Base-by-base conservation (phyloP, 2,113 vertebrate genomes). In the Poicephalus meyeri region DNA sequence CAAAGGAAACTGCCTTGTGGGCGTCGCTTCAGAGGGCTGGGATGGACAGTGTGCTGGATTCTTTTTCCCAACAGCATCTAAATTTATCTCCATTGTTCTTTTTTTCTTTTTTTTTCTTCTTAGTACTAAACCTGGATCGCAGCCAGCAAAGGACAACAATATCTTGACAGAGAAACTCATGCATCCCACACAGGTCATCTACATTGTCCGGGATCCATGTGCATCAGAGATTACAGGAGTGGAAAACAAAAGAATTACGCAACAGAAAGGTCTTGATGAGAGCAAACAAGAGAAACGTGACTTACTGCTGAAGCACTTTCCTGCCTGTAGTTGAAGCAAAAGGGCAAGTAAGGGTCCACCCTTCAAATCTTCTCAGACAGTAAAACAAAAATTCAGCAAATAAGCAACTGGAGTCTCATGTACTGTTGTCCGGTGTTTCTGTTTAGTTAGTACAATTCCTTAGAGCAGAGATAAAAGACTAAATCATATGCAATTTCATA, bases 1-100 rank as follows among this genome's bases (percentile, higher is more conserved):
- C 96, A 97, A 97, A 98, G 98, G 98, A 99, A 99, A 92, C 50
- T 29, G 81, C 81, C 89, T 85, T 78, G 90, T 97, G 98, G 98
- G 98, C 16, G 97, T 98, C 44, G 85, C 97, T 97, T 98, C 97
- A 97, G 97, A 97, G 94, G 72, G 66, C 95, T 96, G 96, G 87
- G 98, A 98, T 98, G 97, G 98, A 98, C 98, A 94, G 96, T 69
- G 91, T 84, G 63, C 97, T 95, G 96, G 94, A 97, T 97, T 98
- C 97, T 97, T 98, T 99, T 99, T 99, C 99, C 99, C 99, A 99
- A 98, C 98, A 93, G 97, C 92, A 92, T 98, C 99, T 99, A 99
- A 98, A 99, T 98, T 98, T 99, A 97, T 98, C 97, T 98, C 98
- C 95, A 99, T 99, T 99, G 99, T 99, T 98, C 96, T 92, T 85